Percentiles rank a stretch among this genome's conserved stretches.
Evolutionary conservation across 2,113 vertebrate genomes (phyloP).

Genomic region (Pseudorectes ferrugineus): DNA sequence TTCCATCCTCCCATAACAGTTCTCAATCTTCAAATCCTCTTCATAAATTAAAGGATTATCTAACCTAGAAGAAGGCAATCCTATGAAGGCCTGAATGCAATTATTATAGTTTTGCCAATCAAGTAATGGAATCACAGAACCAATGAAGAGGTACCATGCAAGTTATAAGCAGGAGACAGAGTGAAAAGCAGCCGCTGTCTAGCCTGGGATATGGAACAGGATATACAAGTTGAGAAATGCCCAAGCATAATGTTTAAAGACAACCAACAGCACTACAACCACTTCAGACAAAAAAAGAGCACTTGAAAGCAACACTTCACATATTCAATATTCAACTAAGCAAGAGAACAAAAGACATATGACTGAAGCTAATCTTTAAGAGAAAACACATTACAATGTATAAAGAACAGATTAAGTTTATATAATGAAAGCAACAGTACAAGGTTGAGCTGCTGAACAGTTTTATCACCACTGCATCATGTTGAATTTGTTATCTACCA

Average conservation of each 20-base stretch:
- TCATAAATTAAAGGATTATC: not conserved
- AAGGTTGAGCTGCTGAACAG: not conserved
- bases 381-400: not conserved
- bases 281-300: not conserved
- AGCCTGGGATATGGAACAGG: not conserved
- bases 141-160: not conserved
- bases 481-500: not conserved
- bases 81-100: not conserved
- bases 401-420: not conserved
- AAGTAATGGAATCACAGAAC: not conserved
- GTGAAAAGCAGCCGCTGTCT: not conserved
- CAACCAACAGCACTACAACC: not conserved
- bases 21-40: not conserved
- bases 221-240: not conserved
- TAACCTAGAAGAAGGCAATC: not conserved
- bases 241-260: not conserved
- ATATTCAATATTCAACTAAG: not conserved
- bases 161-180: not conserved
- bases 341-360: not conserved
- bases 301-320: not conserved
- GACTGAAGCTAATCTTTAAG: not conserved
- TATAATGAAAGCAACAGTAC: not conserved
- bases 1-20: not conserved
- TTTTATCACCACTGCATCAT: not conserved
- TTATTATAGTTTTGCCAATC: not conserved